phyloP scores from a whole-genome alignment of 2,113 vertebrate species.

The Leptobrachium ailaonicum region DNA sequence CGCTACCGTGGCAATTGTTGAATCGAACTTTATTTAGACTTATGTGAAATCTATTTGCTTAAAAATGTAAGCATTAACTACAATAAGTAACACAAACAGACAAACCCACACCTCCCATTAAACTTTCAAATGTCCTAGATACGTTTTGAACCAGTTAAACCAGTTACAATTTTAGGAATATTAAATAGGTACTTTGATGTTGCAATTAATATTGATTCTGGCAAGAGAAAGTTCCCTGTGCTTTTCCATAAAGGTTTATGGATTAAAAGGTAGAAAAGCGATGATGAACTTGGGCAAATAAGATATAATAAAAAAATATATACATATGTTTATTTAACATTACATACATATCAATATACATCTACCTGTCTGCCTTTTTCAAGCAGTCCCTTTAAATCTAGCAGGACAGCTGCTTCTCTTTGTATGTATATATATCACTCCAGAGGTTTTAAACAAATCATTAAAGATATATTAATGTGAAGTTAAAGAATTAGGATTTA shows the following conservation, averaged over 20 bases:
- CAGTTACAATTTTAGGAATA: constrained; percentile 4
- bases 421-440: too few species aligned
- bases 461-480: too few species aligned
- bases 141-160: background rate
- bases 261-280: background rate
- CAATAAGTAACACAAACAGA: background rate
- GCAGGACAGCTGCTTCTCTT: too few species aligned
- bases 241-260: background rate
- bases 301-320: background rate
- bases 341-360: background rate
- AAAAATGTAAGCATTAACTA: background rate
- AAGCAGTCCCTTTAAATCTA: too few species aligned
- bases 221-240: background rate
- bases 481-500: too few species aligned
- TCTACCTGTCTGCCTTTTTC: too few species aligned
- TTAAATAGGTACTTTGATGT: background rate
- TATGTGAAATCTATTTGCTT: background rate
- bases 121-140: background rate
- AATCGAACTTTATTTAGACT: background rate
- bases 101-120: background rate
- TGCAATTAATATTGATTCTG: background rate
- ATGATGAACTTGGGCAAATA: background rate
- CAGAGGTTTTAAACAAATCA: too few species aligned
- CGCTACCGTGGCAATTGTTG: background rate
- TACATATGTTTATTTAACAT: background rate